A percentile compares a stretch with the other conserved stretches of the same genome.
These are phyloP conservation scores for Periophthalmus modestus DNA, from an alignment of 2,113 vertebrate species.

Conservation along the genomic window DNA sequence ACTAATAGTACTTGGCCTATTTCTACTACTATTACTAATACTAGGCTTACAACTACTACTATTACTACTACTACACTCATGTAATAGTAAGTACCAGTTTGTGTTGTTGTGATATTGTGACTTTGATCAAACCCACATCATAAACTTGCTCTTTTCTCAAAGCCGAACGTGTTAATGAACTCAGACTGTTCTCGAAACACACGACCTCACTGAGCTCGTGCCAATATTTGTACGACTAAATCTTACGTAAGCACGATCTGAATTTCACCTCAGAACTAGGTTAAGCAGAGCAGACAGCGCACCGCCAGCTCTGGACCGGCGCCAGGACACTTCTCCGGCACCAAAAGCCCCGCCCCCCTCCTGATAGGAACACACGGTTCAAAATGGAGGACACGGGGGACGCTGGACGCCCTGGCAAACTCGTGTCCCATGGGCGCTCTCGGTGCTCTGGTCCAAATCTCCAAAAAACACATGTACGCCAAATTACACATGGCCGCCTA, in stretches of 20 bases:
- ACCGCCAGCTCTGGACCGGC: conserved; percentile 3
- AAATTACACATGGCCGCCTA: conserved; percentile 4
- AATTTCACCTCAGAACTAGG: not conserved
- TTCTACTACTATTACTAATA: too few species aligned
- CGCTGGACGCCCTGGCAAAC: conserved; percentile 7
- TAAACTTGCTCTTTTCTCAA: too few species aligned
- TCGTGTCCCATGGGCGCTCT: conserved; percentile 4
- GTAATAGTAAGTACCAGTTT: too few species aligned
- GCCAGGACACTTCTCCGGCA: not conserved
- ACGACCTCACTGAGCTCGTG: not conserved
- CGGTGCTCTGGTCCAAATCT: conserved; percentile 12
- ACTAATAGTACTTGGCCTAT: too few species aligned
- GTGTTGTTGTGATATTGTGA: too few species aligned
- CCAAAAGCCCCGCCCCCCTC: not conserved
- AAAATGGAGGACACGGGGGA: conserved; percentile 5
- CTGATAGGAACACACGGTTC: not conserved
- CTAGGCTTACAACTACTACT: too few species aligned
- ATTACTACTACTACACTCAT: too few species aligned
- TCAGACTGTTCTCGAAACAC: too few species aligned
- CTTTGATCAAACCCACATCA: too few species aligned
- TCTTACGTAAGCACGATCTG: not conserved
- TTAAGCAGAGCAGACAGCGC: not conserved
- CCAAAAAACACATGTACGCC: conserved; percentile 7
- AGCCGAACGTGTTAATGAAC: too few species aligned
- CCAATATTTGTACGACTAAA: not conserved